These are phyloP conservation scores for Phrynocephalus vlangalii DNA, from an alignment of 2,797 vertebrate species.

Conservation along the genomic window DNA sequence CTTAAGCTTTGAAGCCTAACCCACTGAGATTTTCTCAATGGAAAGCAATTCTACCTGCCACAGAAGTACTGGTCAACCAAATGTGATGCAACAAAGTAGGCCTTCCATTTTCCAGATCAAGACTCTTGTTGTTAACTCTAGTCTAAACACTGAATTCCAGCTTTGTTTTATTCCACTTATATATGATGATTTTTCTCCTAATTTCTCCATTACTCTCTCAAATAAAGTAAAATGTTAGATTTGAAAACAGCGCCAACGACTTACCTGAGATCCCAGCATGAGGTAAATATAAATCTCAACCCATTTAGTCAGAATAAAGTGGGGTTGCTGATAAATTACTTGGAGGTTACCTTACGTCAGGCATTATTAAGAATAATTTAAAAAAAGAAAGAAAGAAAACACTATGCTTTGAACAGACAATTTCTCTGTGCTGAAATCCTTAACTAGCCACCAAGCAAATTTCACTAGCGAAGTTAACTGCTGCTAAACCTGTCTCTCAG, in stretches of 20 bases:
- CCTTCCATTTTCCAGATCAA: not conserved
- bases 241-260: not conserved
- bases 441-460: not conserved
- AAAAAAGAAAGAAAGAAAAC: too few relatives aligned
- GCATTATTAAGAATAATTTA: not conserved
- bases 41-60: not conserved
- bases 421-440: not conserved
- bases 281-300: not conserved
- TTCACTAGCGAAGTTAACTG: not conserved
- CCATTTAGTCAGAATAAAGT: constrained; percentile 1
- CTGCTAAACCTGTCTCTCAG: not conserved
- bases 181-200: not conserved
- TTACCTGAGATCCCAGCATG: not conserved
- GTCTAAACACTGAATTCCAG: not conserved
- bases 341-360: not conserved
- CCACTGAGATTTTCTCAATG: too few relatives aligned
- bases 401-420: too few relatives aligned
- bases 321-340: not conserved
- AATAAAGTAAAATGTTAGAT: not conserved
- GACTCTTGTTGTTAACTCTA: not conserved
- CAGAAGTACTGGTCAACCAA: not conserved
- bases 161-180: not conserved
- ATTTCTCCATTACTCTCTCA: not conserved
- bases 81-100: not conserved
- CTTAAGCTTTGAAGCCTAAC: not conserved